These are phyloP conservation scores for Silurus lanzhouensis DNA, from an alignment of 2,797 vertebrate species.

Conservation along the genomic window DNA sequence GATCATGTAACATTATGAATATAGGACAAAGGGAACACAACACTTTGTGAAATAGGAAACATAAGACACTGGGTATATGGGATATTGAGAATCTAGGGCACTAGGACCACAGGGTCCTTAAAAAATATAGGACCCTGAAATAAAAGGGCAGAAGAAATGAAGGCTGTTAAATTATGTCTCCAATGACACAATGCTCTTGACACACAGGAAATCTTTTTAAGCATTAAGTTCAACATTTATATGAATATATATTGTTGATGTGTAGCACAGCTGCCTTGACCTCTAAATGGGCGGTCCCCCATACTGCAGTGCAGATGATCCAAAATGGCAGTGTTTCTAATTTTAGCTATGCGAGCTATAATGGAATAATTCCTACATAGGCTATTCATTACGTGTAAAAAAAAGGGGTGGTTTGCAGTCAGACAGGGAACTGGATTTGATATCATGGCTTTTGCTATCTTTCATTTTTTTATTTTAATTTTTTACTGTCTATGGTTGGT, in stretches of 20 bases:
- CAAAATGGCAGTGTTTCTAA: background rate
- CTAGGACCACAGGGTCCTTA: background rate
- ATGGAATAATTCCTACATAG: background rate
- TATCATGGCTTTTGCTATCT: background rate
- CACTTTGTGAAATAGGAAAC: background rate
- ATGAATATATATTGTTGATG: background rate
- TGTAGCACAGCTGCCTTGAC: background rate
- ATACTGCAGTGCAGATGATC: slow-evolving; percentile 13
- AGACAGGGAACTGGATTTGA: background rate
- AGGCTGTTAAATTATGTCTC: background rate
- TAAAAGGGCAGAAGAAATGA: background rate
- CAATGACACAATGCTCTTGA: background rate
- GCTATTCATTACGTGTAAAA: background rate
- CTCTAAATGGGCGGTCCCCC: background rate
- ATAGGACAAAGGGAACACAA: background rate
- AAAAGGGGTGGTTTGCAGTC: background rate
- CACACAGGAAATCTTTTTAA: background rate
- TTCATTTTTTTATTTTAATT: background rate
- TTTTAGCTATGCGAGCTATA: background rate
- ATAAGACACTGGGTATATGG: background rate
- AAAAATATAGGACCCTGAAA: background rate
- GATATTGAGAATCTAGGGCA: background rate
- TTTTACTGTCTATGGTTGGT: background rate
- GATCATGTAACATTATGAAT: background rate
- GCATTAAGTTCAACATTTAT: background rate